phyloP scores from a whole-genome alignment of 2,113 vertebrate species.

The Gymnobelideus leadbeateri region DNA sequence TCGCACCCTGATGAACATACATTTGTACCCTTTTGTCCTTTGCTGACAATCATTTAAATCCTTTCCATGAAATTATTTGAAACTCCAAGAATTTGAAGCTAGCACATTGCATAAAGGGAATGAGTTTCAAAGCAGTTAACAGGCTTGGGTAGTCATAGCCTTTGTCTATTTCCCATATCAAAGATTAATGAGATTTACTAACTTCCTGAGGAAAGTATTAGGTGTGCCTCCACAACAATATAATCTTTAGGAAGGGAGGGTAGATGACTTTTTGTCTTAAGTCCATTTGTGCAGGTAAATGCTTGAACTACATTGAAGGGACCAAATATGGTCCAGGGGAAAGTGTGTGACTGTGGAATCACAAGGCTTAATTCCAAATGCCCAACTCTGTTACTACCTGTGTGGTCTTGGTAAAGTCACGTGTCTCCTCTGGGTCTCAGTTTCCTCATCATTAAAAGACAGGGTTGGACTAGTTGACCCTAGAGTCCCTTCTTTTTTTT shows the following conservation, averaged over 20 bases:
- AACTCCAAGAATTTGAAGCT: background rate
- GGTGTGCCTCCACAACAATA: background rate
- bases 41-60: background rate
- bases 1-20: background rate
- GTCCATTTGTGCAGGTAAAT: background rate
- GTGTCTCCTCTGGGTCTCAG: background rate
- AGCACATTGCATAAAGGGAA: background rate
- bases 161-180: background rate
- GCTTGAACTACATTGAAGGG: background rate
- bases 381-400: background rate
- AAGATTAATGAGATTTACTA: background rate
- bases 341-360: background rate
- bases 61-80: background rate
- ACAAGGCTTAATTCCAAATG: background rate
- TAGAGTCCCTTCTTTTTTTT: background rate
- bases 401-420: background rate
- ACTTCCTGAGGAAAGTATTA: background rate
- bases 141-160: background rate
- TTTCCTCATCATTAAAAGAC: background rate
- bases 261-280: background rate
- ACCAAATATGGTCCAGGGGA: background rate
- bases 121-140: background rate
- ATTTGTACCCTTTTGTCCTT: background rate
- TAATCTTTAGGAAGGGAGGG: background rate
- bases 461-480: background rate